Conservation (phyloP, 2,888 invertebrate genomes). For the Chloromyia formosa region DNA sequence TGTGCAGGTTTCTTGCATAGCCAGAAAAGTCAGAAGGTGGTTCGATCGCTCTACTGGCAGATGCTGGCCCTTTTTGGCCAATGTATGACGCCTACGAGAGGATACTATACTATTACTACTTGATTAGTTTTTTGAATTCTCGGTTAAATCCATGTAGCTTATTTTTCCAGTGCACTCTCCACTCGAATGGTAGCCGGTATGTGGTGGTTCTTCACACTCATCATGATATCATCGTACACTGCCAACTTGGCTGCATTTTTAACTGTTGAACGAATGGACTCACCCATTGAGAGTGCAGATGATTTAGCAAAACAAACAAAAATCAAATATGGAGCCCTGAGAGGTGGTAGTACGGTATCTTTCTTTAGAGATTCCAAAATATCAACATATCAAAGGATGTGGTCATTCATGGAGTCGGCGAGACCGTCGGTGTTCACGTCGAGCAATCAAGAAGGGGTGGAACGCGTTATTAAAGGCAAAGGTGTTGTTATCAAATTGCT, state of each 20-base stretch:
- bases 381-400: constrained; percentile 93
- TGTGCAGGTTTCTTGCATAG: too few species aligned
- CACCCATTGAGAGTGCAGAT: constrained; percentile 94
- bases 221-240: constrained; percentile 96
- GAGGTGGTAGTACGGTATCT: constrained; percentile 90
- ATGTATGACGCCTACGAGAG: too few species aligned
- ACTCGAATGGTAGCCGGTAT: constrained; percentile 72
- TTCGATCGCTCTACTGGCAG: too few species aligned
- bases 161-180: constrained; percentile 59
- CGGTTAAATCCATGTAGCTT: constrained; percentile 12
- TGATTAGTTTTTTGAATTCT: too few species aligned
- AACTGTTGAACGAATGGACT: constrained; percentile 92
- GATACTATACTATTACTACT: too few species aligned
- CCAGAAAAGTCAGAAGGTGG: too few species aligned
- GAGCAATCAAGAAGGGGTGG: constrained; percentile 89
- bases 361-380: constrained; percentile 97
- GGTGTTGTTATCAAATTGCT: constrained; percentile 60
- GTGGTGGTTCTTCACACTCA: constrained; percentile 96
- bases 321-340: constrained; percentile 95
- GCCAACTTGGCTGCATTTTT: constrained; percentile 95
- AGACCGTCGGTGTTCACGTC: constrained; percentile 87
- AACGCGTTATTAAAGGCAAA: constrained; percentile 84
- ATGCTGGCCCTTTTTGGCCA: too few species aligned
- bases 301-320: constrained; percentile 96
- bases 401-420: constrained; percentile 92